Conservation (phyloP, 2,888 invertebrate species). For the Ornithoptera alexandrae region DNA sequence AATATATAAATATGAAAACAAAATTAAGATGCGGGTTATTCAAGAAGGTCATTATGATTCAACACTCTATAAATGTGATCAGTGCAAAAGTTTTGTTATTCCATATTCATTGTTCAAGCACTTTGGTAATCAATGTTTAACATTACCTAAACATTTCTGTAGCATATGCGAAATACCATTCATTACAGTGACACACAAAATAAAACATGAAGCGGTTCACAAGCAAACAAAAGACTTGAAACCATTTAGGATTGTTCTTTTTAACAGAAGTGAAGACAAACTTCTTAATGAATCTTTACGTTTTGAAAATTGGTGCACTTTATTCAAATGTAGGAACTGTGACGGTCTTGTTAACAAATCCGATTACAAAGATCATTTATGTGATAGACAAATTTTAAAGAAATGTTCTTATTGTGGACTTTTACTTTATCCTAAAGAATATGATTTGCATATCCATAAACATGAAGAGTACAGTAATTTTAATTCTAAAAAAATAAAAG, state of each 20-base stretch:
- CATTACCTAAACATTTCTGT: constrained; percentile 49
- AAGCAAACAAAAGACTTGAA: constrained; percentile 36
- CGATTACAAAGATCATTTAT: constrained; percentile 42
- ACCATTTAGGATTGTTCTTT: constrained; percentile 51
- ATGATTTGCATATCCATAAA: constrained; percentile 47
- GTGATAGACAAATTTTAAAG: constrained; percentile 42
- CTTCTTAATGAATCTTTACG: constrained; percentile 42
- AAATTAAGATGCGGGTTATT: constrained; percentile 54
- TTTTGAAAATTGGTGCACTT: constrained; percentile 41
- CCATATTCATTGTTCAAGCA: constrained; percentile 47
- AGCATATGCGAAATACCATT: constrained; percentile 51
- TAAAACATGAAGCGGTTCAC: constrained; percentile 53
- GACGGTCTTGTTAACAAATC: constrained; percentile 48
- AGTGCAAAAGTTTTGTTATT: constrained; percentile 52
- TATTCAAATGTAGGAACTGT: constrained; percentile 63
- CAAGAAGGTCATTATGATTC: constrained; percentile 48
- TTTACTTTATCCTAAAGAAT: constrained; percentile 43
- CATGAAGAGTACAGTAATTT: constrained; percentile 50
- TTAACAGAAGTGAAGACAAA: constrained; percentile 51
- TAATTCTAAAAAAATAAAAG: constrained; percentile 49
- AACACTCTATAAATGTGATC: constrained; percentile 56
- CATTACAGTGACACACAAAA: constrained; percentile 41
- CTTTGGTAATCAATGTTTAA: constrained; percentile 42
- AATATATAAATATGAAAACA: constrained; percentile 56
- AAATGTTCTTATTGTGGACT: constrained; percentile 56